Evolutionary conservation across 2,113 vertebrate species (phyloP), one percentile per base, ranked within the genome.

Genomic region (Dolichotis patagonum): DNA sequence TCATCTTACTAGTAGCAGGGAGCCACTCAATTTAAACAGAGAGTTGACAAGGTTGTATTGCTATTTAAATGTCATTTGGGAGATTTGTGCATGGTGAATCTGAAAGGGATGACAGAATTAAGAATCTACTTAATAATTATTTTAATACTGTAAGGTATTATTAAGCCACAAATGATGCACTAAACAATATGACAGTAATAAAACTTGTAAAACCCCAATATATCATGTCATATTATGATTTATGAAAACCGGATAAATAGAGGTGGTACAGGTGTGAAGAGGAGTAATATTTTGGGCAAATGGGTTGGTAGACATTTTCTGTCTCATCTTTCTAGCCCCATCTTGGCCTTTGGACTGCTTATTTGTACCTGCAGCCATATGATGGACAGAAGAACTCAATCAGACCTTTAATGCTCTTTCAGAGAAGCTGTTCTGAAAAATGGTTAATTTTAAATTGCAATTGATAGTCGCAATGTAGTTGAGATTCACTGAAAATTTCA

Each of bases 401-500:
- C 43, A 43, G 69, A 35, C 26, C 54, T 89, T 63, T 77, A 38
- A 28, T 6, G 30, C 65, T 77, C 19, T 41, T 82, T 85, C 46
- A 67, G 85, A 95, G 81, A 17, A 89, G 24, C 35, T 49, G 4
- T 69, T 88, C 63, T 67, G 65, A 90, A 77, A 46, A 92, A 52
- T 17, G 35, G 56, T 35, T 82, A 38, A 56, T 86, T 83, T 90
- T 92, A 14, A 90, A 89, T 63, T 93, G 80, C 89, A 96, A 46
- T 95, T 58, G 85, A 88, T 73, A 80, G 38, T 73, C 13, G 6
- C 10, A 95, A 22, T 56, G 62, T 91, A 80, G 35, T 95, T 93
- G 96, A 52, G 73, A 93, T 94, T 95, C 71, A 71, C 43, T 56
- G 78, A 94, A 91, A 78, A 81, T 87, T 93, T 90, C 17, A 7